phyloP scores from a whole-genome alignment of 2,888 invertebrate species.

The Meloe dianella region DNA sequence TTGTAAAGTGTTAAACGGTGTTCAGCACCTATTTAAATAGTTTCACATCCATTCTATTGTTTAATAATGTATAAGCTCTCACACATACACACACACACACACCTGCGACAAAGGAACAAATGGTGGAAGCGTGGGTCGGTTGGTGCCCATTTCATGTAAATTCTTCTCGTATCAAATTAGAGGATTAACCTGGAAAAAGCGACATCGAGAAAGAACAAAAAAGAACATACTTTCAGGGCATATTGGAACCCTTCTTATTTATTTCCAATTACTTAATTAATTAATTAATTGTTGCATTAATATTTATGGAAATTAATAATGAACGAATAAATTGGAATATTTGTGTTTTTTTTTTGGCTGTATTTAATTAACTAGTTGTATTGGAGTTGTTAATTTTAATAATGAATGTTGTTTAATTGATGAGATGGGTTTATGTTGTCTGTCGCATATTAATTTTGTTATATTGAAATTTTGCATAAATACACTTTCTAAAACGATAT shows the following conservation, averaged over 20 bases:
- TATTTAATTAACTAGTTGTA: conserved; percentile 1
- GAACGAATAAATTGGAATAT: conserved; percentile 19
- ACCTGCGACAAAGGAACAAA: conserved; percentile 32
- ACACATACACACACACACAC: conserved; percentile 4
- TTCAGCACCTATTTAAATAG: conserved; percentile 36
- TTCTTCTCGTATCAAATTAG: conserved; percentile 8
- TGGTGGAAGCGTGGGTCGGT: conserved; percentile 26
- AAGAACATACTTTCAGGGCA: neutral
- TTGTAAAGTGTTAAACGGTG: conserved; percentile 37
- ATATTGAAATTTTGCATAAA: neutral
- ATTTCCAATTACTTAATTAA: no score
- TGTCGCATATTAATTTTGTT: neutral
- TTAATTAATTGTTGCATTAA: conserved; percentile 7
- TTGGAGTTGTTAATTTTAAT: no score
- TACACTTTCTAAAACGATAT: neutral
- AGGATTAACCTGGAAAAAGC: neutral
- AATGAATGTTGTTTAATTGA: conserved; percentile 14
- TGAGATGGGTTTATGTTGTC: neutral
- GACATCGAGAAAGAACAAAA: neutral
- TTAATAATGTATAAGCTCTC: conserved; percentile 13
- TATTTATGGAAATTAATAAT: conserved; percentile 24
- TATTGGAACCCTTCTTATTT: neutral
- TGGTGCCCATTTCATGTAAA: conserved; percentile 27
- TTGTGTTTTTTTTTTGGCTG: conserved; percentile 11
- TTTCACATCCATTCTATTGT: conserved; percentile 38